A percentile compares a stretch with the other conserved stretches of the same genome.
Conservation (phyloP, 2,797 vertebrate genomes). For the Acanthurus lineatus region DNA sequence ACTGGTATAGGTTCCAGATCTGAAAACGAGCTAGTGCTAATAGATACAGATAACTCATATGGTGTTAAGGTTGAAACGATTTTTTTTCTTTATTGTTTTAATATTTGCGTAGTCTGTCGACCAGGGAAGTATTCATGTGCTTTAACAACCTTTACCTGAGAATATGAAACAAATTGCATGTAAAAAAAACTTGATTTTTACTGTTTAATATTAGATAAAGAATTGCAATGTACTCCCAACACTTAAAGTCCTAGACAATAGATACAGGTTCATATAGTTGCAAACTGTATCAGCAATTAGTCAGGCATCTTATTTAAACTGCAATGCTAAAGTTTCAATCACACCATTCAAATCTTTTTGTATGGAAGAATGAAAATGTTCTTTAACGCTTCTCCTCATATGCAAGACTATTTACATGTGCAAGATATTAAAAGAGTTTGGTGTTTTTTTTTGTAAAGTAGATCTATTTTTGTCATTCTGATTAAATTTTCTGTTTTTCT, state of each 20-base stretch:
- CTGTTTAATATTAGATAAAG: constrained; percentile 28
- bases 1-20: constrained; percentile 80
- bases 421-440: not conserved
- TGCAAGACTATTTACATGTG: no score
- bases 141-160: constrained; percentile 33
- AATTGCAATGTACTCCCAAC: not conserved
- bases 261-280: not conserved
- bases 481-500: not conserved
- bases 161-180: constrained; percentile 1
- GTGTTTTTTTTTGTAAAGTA: not conserved
- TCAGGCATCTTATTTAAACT: not conserved
- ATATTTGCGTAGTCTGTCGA: constrained; percentile 43
- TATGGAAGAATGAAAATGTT: not conserved
- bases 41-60: constrained; percentile 72
- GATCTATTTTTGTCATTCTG: not conserved
- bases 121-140: constrained; percentile 8
- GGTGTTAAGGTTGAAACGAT: constrained; percentile 56
- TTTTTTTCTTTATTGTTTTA: constrained; percentile 47
- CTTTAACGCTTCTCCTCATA: not conserved
- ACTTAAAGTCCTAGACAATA: not conserved
- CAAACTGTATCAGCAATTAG: constrained; percentile 9
- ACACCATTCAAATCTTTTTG: not conserved
- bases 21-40: constrained; percentile 78
- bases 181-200: constrained; percentile 5
- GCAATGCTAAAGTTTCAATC: not conserved